Conservation (phyloP, 2,113 vertebrate genomes). For the Ramphastos sulfuratus region DNA sequence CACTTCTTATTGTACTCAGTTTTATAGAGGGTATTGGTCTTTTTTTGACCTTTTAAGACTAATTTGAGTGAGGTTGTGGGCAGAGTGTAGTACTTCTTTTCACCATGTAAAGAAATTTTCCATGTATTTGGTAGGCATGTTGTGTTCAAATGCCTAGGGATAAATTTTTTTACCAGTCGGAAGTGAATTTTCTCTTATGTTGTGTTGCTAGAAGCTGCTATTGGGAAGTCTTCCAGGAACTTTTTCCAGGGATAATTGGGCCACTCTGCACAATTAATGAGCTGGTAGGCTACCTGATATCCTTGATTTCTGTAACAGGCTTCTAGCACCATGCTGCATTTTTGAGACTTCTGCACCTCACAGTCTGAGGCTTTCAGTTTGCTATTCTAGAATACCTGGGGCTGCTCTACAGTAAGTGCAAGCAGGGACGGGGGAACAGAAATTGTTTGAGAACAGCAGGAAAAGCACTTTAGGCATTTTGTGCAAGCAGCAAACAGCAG, state of each 20-base stretch:
- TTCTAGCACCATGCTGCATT: background rate
- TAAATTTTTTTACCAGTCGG: background rate
- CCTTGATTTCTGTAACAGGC: background rate
- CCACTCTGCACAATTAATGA: background rate
- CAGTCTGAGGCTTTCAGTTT: background rate
- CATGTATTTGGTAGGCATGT: background rate
- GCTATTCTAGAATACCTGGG: background rate
- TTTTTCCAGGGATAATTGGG: background rate
- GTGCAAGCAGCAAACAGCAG: background rate
- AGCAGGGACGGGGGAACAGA: fast-evolving
- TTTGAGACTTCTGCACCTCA: background rate
- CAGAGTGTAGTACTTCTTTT: background rate
- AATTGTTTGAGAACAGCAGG: background rate
- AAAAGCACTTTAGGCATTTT: background rate
- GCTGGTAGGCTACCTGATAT: background rate
- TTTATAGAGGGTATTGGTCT: background rate
- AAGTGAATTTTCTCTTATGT: background rate
- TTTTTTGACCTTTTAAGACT: background rate
- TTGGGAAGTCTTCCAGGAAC: background rate
- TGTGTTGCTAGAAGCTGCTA: background rate
- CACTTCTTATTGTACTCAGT: background rate
- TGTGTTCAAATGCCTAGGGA: background rate
- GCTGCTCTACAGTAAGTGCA: background rate
- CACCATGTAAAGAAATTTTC: background rate
- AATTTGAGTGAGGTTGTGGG: background rate